Percentiles rank a stretch among this genome's conserved stretches.
Conservation (phyloP, 1,140 invertebrate genomes). For the Zophobas atratus region DNA sequence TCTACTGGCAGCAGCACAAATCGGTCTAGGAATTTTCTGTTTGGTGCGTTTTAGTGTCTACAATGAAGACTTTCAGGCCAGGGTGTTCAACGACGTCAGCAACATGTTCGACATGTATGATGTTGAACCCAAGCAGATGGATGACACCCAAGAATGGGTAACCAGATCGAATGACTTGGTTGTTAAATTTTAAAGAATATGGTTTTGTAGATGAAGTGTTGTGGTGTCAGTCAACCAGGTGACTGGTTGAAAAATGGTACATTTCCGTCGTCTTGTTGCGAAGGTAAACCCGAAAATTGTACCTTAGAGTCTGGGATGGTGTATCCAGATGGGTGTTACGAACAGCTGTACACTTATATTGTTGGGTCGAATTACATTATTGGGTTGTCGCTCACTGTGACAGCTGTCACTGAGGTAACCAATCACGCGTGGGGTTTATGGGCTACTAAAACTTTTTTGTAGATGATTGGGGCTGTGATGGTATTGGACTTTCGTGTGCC, state of each 20-base stretch:
- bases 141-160: constrained; percentile 49
- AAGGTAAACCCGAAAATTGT: constrained; percentile 69
- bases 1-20: constrained; percentile 76
- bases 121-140: constrained; percentile 24
- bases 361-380: constrained; percentile 45
- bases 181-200: background rate
- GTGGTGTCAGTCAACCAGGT: constrained; percentile 75
- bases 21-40: constrained; percentile 72
- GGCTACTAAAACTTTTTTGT: background rate
- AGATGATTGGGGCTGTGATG: constrained; percentile 46
- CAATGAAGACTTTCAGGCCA: constrained; percentile 4
- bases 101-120: constrained; percentile 21
- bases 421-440: background rate
- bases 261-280: constrained; percentile 78
- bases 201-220: constrained; percentile 77
- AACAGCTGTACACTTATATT: constrained; percentile 71
- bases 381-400: constrained; percentile 26
- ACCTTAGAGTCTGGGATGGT: constrained; percentile 65
- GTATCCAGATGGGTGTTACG: constrained; percentile 75
- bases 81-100: constrained; percentile 12
- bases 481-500: constrained; percentile 44
- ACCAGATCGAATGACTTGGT: background rate
- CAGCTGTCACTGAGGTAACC: constrained; percentile 41
- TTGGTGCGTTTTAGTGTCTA: constrained; percentile 9
- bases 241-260: constrained; percentile 77